These are phyloP conservation scores for Tinea semifulvella DNA, from an alignment of 2,888 invertebrate species.

Conservation along the genomic window DNA sequence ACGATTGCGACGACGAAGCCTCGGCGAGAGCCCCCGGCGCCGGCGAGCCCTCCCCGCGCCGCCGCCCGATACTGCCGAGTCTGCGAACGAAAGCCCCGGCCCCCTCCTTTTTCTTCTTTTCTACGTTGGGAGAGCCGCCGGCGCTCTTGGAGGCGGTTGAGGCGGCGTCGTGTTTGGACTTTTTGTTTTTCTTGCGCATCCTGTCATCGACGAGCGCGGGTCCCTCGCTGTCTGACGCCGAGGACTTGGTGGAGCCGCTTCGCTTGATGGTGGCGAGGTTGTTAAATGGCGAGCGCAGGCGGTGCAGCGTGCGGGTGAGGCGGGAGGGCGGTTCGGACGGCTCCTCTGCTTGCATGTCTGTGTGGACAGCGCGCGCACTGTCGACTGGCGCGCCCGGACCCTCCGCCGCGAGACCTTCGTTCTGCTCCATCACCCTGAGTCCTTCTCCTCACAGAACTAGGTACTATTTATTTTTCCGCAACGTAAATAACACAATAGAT, in stretches of 20 bases:
- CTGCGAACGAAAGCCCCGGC: constrained; percentile 40
- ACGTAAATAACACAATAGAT: too few relatives aligned
- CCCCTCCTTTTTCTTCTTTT: constrained; percentile 49
- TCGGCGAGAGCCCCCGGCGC: constrained; percentile 27
- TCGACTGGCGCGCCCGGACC: constrained; percentile 36
- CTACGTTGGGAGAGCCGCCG: constrained; percentile 41
- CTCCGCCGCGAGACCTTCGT: constrained; percentile 20
- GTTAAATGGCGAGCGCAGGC: constrained; percentile 60
- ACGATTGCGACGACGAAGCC: constrained; percentile 16
- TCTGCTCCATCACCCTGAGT: constrained; percentile 8
- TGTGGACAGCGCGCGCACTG: too few relatives aligned
- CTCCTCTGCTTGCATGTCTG: constrained; percentile 45
- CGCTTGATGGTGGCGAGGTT: constrained; percentile 58
- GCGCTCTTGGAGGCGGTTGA: constrained; percentile 36
- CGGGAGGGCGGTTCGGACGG: constrained; percentile 42
- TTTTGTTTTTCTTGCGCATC: constrained; percentile 62
- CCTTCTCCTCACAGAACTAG: too few relatives aligned
- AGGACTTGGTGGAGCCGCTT: constrained; percentile 49
- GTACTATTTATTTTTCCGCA: too few relatives aligned
- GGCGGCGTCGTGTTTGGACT: constrained; percentile 38
- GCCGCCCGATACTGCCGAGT: constrained; percentile 52
- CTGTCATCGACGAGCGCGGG: constrained; percentile 52
- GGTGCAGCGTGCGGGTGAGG: constrained; percentile 55
- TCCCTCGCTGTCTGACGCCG: constrained; percentile 59
- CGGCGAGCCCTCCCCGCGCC: constrained; percentile 35